phyloP scores from a whole-genome alignment of 2,888 invertebrate genomes.

The Lumbricus terrestris region DNA sequence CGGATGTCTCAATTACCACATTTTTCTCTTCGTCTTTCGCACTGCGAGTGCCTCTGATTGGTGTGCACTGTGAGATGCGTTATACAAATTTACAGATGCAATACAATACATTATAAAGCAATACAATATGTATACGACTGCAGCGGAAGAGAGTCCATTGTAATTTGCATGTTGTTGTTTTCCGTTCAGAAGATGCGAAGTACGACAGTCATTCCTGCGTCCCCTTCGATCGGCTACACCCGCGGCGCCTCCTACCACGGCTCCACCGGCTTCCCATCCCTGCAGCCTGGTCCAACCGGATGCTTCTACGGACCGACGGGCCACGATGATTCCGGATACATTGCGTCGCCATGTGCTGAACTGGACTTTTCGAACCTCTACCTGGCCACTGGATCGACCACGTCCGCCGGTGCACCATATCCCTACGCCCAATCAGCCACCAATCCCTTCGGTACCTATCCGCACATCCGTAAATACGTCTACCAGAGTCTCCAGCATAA shows the following conservation, averaged over 20 bases:
- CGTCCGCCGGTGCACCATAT: background rate
- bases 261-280: background rate
- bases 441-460: background rate
- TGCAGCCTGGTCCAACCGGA: background rate
- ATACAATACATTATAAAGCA: no score
- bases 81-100: no score
- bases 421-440: background rate
- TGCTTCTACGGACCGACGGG: background rate
- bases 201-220: constrained; percentile 11
- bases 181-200: constrained; percentile 6
- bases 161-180: background rate
- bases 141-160: no score
- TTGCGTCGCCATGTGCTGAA: background rate
- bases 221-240: background rate
- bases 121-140: no score
- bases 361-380: constrained; percentile 8
- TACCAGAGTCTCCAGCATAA: background rate
- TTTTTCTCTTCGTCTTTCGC: no score
- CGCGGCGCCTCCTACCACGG: background rate
- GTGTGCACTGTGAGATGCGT: no score
- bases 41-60: no score
- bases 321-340: background rate
- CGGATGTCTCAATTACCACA: no score
- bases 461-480: constrained; percentile 7
- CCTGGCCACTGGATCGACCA: background rate